Evolutionary conservation across 2,113 vertebrate species (phyloP), one percentile per base, ranked within the genome.

Genomic region (Alethe diademata): DNA sequence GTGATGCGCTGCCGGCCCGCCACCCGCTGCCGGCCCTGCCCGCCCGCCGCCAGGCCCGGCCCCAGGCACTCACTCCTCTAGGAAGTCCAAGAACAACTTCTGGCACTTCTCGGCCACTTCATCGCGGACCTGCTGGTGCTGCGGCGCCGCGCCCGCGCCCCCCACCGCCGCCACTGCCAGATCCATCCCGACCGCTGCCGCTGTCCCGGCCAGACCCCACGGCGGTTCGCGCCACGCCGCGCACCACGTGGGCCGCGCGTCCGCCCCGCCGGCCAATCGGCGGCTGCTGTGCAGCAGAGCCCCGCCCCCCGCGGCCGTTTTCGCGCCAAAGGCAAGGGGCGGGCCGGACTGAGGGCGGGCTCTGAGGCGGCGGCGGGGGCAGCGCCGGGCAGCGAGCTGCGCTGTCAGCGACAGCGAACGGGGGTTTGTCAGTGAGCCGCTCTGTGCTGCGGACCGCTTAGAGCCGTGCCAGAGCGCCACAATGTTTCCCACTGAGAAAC

Each of bases 31-130:
- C 12, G 20, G 40, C 64, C 50, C 36, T 7, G 38, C 50, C 69
- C 58, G 8, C 67, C n/a, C 76, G 8, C 43, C 22, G 43, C 45
- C 25, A 4, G 29, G 17, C 33, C 85, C 58, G 3, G 12, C 25
- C 47, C n/a, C 50, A 14, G 14, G 11, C 71, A 99, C 99, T 99
- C 96, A 99, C 99, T 99, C 99, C 81, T 99, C 99, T n/a, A 99
- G 92, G 95, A 99, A 99, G 91, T 99, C 99, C 97, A 99, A 98
- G 96, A 99, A 99, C 38, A 99, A 97, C 93, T 99, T 99, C 97
- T 99, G 99, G 79, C 99, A 99, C 94, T 99, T 99, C 92, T 99
- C 99, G 1, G 99, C 98, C 97, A 99, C 97, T 76, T 99, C 99
- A 92, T 99, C 99, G 33, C 99, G 99, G 69, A 99, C 96, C 73